These are phyloP conservation scores for Semaprochilodus insignis DNA, from an alignment of 2,797 vertebrate species.

Conservation along the genomic window DNA sequence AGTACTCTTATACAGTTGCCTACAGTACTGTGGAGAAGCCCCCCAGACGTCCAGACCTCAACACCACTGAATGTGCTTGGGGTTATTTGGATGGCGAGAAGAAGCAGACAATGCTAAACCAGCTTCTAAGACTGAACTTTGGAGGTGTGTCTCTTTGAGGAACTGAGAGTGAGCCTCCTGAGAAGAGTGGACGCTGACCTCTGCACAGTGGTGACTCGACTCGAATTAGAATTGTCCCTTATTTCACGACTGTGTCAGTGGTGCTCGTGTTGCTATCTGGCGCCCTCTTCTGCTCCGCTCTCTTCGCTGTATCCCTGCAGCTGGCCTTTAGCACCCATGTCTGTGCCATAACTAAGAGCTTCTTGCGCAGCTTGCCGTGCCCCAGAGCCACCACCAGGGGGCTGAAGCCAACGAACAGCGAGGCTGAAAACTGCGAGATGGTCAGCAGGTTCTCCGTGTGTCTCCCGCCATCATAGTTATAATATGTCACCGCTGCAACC, in stretches of 20 bases:
- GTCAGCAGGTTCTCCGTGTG: conserved; percentile 76
- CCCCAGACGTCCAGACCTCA: too few species aligned
- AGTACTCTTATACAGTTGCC: too few species aligned
- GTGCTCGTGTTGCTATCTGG: conserved; percentile 14
- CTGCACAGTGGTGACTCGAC: too few species aligned
- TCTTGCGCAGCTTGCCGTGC: conserved; percentile 80
- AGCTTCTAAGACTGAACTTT: too few species aligned
- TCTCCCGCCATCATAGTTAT: conserved; percentile 78
- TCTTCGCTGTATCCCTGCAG: not conserved
- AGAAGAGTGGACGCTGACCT: too few species aligned
- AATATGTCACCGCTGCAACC: conserved; percentile 81
- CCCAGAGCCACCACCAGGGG: conserved; percentile 82
- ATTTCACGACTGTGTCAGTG: conserved; percentile 3
- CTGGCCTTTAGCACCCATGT: conserved; percentile 31
- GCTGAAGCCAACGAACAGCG: conserved; percentile 83
- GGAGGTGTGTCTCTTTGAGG: too few species aligned
- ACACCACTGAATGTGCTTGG: too few species aligned
- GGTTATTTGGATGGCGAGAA: too few species aligned
- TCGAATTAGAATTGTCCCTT: not conserved
- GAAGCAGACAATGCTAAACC: too few species aligned
- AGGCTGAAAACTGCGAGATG: conserved; percentile 80
- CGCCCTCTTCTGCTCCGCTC: not conserved
- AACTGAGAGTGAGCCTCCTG: too few species aligned
- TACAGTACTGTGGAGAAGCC: too few species aligned
- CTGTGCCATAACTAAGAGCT: conserved; percentile 67